Percentiles rank a stretch among this genome's conserved stretches.
These are phyloP conservation scores for Malacoraja senta DNA, from an alignment of 2,797 vertebrate genomes.

Conservation along the genomic window DNA sequence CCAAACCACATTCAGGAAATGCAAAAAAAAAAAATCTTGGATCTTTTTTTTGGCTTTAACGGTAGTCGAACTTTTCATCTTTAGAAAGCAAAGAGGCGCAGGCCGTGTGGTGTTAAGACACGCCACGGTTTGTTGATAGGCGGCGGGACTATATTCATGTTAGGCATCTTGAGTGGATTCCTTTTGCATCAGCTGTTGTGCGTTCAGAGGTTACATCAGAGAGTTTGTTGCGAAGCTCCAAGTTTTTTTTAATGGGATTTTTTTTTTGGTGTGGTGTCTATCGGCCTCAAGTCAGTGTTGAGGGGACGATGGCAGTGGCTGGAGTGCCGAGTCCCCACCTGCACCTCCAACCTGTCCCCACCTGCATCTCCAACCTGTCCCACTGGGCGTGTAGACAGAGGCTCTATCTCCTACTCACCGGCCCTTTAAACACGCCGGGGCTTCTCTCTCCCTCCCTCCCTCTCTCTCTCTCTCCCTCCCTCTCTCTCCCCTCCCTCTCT, in stretches of 20 bases:
- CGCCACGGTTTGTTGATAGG: not conserved
- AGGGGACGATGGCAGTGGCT: not conserved
- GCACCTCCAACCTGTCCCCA: too few species aligned
- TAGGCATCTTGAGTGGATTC: not conserved
- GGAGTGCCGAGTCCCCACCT: too few species aligned
- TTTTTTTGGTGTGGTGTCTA: not conserved
- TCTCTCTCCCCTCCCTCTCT: too few species aligned
- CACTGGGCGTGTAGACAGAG: not conserved
- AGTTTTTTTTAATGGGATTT: constrained; percentile 8
- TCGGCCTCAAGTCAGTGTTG: not conserved
- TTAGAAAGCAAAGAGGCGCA: not conserved
- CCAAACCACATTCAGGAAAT: too few species aligned
- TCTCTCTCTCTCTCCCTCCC: too few species aligned
- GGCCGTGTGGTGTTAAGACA: not conserved
- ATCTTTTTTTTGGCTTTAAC: not conserved
- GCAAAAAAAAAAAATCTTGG: too few species aligned
- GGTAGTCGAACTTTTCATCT: not conserved
- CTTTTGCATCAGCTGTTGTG: constrained; percentile 41
- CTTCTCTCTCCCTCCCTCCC: too few species aligned
- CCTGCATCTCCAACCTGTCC: too few species aligned
- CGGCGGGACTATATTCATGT: not conserved
- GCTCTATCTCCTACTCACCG: not conserved
- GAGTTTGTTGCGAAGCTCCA: not conserved
- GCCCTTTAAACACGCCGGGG: constrained; percentile 8
- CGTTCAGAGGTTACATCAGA: constrained; percentile 43